Percentiles rank a stretch among this genome's conserved stretches.
These are phyloP conservation scores for Melanotaenia boesemani DNA, from an alignment of 2,797 vertebrate genomes.

Conservation along the genomic window DNA sequence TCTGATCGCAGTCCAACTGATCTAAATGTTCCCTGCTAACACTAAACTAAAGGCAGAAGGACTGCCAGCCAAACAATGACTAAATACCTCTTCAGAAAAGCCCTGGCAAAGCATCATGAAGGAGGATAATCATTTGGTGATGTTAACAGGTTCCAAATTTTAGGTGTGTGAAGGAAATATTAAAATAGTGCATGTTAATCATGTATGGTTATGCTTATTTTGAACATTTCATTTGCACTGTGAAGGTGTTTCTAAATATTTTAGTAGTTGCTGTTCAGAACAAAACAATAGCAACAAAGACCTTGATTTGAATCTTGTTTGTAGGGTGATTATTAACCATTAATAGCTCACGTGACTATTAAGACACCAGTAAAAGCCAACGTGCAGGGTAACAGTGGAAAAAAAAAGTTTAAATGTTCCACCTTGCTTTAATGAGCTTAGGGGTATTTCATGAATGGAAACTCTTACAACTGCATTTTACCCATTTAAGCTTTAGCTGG, in stretches of 20 bases:
- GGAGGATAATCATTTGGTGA: no score
- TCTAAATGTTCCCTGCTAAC: no score
- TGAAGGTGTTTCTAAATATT: neutral
- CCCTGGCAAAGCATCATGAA: no score
- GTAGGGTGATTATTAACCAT: neutral
- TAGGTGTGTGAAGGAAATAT: no score
- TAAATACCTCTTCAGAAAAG: no score
- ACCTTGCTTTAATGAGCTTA: slow-evolving; percentile 34
- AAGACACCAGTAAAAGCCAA: slow-evolving; percentile 6
- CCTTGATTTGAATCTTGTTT: neutral
- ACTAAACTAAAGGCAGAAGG: no score
- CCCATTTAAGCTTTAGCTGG: slow-evolving; percentile 1
- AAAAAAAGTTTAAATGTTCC: slow-evolving; percentile 45
- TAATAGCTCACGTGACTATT: slow-evolving; percentile 7
- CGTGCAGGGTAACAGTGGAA: slow-evolving; percentile 18
- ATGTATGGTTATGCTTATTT: no score
- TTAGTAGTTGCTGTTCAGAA: neutral
- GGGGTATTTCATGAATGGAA: slow-evolving; percentile 38
- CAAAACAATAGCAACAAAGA: neutral
- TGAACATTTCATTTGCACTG: no score
- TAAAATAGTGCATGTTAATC: no score
- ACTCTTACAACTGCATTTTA: neutral
- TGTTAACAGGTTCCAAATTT: no score
- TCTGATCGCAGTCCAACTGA: no score
- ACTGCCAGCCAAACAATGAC: no score